Base-by-base conservation (phyloP, 2,888 invertebrate genomes). In the Priocnemis perturbator region DNA sequence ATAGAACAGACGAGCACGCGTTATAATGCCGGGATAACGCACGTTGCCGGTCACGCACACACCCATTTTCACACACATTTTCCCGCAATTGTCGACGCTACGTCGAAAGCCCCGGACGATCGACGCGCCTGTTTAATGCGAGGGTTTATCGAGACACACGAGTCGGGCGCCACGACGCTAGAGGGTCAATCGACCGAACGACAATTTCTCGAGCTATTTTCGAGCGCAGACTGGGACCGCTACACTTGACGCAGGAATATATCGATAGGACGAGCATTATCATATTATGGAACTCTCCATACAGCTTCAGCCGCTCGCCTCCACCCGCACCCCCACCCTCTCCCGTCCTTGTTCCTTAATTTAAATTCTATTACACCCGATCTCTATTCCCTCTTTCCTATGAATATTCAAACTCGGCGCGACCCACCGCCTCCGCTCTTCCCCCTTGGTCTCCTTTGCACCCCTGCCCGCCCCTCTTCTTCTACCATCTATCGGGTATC, bases 331-430 rank as follows among this genome's bases (percentile, higher is more conserved):
- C 23, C 14, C 55, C 23, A 55, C 26, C 55, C 55, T 19, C 20
- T 45, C 59, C 62, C 56, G 47, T 23, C 52, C 57, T 74, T 85
- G 83, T 84, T 86, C 84, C 87, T 87, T 87, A 85, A 87, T 89
- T 89, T 88, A 88, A 88, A 88, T 88, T 88, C 88, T 88, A 89
- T 89, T 88, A 89, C 86, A 85, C 80, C 84, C 88, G 88, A 87
- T 89, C 87, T 87, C 88, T 87, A 88, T 88, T 88, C 86, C 86
- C 87, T 87, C 87, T 87, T 88, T 88, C 84, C 87, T 86, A 89
- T 89, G 88, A 89, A 89, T 89, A 89, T 88, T 88, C 88, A 89
- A 87, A 85, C 78, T 74, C 77, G 68, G 78, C 81, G 79, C 80
- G 81, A 81, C 80, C 81, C 80, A 73, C 74, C 70, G 64, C 67